Base-by-base conservation (phyloP, 1,140 invertebrate genomes). In the Wiebesia pumilae region DNA sequence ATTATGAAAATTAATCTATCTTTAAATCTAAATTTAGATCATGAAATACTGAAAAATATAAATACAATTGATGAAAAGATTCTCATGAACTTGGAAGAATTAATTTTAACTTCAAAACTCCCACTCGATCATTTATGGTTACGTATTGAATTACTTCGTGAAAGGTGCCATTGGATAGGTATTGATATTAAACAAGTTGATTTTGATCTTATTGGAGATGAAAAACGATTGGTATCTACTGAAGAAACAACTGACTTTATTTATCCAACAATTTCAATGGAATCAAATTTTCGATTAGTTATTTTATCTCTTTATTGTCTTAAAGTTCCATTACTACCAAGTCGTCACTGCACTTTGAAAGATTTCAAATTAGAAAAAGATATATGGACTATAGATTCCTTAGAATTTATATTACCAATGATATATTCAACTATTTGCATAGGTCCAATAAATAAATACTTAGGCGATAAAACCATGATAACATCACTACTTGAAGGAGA, bases 91-190 rank as follows among this genome's bases (percentile, higher is more conserved):
- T 93, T 95, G 90, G 96, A 96, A 91, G 95, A 96, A 90, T 89
- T 95, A 10, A 94, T 96, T 86, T 90, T 96, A 73, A 93, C 93
- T 47, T 96, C 95, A 10, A 94, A 95, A 84, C 90, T 96, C 83
- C 96, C 96, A 7, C 93, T 96, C 87, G 95, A 95, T 88, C 95
- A 96, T 88, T 91, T 96, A 43, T 96, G 96, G 96, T 91, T 95
- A 38, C 93, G 96, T 85, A 93, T 96, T 38, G 96, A 96, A 90
- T 95, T 94, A 14, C 89, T 96, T 27, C 93, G 96, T 35, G 95
- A 96, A 90, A 92, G 94, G 24, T 95, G 94, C 83, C 95, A 95
- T 90, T 96, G 95, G 93, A 91, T 95, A 93, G 95, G 54, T 91
- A 92, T 93, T 81, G 92, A 58, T 86, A 91, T 87, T 77, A 91